Evolutionary conservation across 2,888 invertebrate genomes (phyloP), one percentile per base, ranked within the genome.

Genomic region (Chloromyia formosa): DNA sequence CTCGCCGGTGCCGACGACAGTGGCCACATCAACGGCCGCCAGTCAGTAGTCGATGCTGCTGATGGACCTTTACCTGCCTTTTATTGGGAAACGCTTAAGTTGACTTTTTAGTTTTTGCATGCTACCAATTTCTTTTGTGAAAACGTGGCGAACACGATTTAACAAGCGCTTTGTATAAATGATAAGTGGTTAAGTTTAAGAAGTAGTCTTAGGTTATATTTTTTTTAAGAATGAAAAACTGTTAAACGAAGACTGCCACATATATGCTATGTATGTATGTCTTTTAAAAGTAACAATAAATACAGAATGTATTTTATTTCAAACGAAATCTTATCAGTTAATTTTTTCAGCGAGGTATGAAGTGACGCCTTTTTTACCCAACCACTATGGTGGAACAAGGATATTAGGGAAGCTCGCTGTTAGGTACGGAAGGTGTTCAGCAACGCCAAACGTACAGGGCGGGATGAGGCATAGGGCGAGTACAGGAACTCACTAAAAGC

Each of bases 231-330:
- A 35, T 16, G 14, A 62, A 1, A 40, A 62, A 20, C 16, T 56
- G 56, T 56, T 16, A 56, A 20, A 56, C 10, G 22, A 66, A 66
- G 66, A 49, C 66, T 66, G 66, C 49, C 49, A 7, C 27, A 49
- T 49, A 49, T 49, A n/a, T 66, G 66, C 22, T 66, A 49, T 66
- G 66, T 40, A 23, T 27, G 16, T 66, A 35, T 66, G 35, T 66
- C 35, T 49, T 66, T 35, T 35, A 49, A 42, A 66, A 20, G n/a
- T 53, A 53, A 45, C 20, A 22, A 35, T 9, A 45, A 66, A 66
- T 66, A 66, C 66, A 66, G 12, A 1, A 42, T 12, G 66, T 66
- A 66, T 66, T 49, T 66, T 14, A 18, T 64, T 49, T 49, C 16
- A n/a, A 49, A 49, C 7, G n/a, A n/a, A n/a, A n/a, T n/a, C n/a